A percentile compares a stretch with the other conserved stretches of the same genome.
Conservation (phyloP, 2,113 vertebrate species). For the Pyxicephalus adspersus region DNA sequence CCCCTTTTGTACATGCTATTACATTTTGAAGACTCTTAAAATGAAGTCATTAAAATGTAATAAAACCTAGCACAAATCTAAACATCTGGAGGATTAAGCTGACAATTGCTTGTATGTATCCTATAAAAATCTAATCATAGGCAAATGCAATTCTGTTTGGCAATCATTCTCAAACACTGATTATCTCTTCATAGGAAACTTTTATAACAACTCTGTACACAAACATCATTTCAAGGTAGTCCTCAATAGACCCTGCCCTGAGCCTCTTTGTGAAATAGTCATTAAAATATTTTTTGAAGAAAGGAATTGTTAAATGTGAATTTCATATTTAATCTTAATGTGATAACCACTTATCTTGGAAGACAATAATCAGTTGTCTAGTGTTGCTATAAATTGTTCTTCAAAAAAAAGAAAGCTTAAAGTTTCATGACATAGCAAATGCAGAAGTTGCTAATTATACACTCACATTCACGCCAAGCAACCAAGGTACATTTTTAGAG, state of each 20-base stretch:
- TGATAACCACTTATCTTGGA: constrained; percentile 78
- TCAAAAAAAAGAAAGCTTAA: constrained; percentile 66
- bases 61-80: constrained; percentile 16
- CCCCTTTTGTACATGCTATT: constrained; percentile 20
- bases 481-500: constrained; percentile 37
- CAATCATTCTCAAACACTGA: constrained; percentile 70
- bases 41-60: constrained; percentile 30
- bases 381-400: constrained; percentile 76
- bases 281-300: constrained; percentile 75
- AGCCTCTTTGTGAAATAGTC: constrained; percentile 61
- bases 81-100: constrained; percentile 35
- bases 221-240: constrained; percentile 55
- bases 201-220: constrained; percentile 43
- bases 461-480: constrained; percentile 50
- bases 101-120: constrained; percentile 20
- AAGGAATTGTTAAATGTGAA: constrained; percentile 70
- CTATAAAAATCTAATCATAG: constrained; percentile 68
- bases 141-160: constrained; percentile 71
- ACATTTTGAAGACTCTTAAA: constrained; percentile 29
- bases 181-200: constrained; percentile 64
- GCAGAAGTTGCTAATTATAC: constrained; percentile 50
- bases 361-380: constrained; percentile 76
- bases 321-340: constrained; percentile 61
- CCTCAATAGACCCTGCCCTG: constrained; percentile 60
- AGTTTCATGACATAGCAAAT: constrained; percentile 44